These are phyloP conservation scores for Marcusenius ussheri DNA, from an alignment of 2,113 vertebrate species.

Conservation along the genomic window DNA sequence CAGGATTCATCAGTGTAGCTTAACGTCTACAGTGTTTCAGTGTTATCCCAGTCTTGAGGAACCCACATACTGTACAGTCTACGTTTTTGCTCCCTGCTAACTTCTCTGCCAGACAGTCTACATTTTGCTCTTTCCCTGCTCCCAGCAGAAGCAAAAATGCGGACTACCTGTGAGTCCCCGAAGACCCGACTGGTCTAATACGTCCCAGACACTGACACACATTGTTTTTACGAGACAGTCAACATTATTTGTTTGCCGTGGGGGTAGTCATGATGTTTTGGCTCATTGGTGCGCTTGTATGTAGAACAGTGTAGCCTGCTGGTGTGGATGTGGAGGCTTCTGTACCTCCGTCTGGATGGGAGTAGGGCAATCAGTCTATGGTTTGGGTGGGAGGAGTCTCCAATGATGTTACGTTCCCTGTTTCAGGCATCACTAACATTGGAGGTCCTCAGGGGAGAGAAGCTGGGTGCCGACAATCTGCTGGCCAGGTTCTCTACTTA, in stretches of 20 bases:
- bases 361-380: neutral
- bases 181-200: neutral
- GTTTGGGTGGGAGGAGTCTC: neutral
- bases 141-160: neutral
- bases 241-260: neutral
- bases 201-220: neutral
- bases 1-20: neutral
- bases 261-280: neutral
- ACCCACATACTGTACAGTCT: neutral
- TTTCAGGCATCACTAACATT: neutral
- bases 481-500: neutral
- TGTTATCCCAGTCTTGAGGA: neutral
- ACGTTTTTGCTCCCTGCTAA: neutral
- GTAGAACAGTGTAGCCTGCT: neutral
- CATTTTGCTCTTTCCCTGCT: neutral
- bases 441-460: neutral
- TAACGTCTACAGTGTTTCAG: neutral
- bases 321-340: neutral
- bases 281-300: neutral
- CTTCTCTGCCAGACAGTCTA: neutral
- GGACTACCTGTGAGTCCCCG: neutral
- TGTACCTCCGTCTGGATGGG: neutral
- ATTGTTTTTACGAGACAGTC: neutral
- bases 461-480: neutral
- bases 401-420: neutral